A percentile compares a stretch with the other conserved stretches of the same genome.
Evolutionary conservation across 2,113 vertebrate species (phyloP).

Genomic region (Myocastor coypus): DNA sequence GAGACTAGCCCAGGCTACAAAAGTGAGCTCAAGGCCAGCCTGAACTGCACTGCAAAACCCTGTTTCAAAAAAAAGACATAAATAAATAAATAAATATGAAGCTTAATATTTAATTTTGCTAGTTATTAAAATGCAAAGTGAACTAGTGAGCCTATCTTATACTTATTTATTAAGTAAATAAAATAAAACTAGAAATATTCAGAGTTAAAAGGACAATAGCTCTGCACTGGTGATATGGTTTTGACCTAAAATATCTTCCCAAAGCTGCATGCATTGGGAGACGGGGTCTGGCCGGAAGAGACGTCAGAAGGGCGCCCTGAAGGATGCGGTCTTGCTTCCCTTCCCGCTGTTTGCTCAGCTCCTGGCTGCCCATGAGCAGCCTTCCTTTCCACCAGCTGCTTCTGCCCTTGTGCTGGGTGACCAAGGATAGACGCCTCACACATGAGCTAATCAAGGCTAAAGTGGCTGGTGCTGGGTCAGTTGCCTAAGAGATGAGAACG

Average conservation of each 20-base stretch:
- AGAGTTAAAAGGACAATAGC: background rate
- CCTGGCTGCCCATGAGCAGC: background rate
- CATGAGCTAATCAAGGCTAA: background rate
- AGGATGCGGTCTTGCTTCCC: background rate
- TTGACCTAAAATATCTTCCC: background rate
- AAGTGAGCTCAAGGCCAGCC: too few species aligned
- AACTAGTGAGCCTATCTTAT: constrained; percentile 33
- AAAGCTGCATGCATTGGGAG: background rate
- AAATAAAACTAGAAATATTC: background rate
- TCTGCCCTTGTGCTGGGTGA: background rate
- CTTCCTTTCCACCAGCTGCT: background rate
- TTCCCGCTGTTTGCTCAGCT: background rate
- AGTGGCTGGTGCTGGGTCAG: background rate
- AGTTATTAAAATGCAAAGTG: constrained; percentile 39
- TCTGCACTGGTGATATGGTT: background rate
- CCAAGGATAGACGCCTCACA: background rate
- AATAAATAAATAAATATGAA: background rate
- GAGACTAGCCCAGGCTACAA: too few species aligned
- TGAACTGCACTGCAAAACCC: too few species aligned
- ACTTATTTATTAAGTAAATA: background rate
- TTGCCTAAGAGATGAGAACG: background rate
- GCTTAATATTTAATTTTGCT: constrained; percentile 9
- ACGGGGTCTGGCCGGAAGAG: background rate
- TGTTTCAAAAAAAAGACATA: too few species aligned
- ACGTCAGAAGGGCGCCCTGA: background rate